Evolutionary conservation across 2,797 vertebrate species (phyloP).

Genomic region (Gallinago nigripennis): DNA sequence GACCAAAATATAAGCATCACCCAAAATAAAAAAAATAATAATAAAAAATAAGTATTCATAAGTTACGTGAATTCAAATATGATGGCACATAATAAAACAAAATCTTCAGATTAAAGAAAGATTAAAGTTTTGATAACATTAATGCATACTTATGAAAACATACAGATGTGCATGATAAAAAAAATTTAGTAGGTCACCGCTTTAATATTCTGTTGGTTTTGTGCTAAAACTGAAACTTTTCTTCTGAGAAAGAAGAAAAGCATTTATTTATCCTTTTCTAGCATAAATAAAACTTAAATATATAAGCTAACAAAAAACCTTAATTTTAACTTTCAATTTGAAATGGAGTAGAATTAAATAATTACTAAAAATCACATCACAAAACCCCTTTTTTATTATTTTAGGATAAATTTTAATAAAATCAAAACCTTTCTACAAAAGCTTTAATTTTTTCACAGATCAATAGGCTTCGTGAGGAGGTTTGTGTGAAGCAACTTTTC

Average conservation of each 20-base stretch:
- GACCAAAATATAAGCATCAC: fast-evolving
- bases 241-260: background rate
- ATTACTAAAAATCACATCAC: background rate
- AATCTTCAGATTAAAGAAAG: fast-evolving
- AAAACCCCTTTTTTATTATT: background rate
- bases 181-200: background rate
- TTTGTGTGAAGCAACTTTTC: background rate
- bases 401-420: background rate
- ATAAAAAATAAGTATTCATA: background rate
- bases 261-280: background rate
- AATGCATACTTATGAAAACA: background rate
- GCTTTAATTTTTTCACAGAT: fast-evolving
- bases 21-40: background rate
- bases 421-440: background rate
- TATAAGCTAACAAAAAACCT: background rate
- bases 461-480: background rate
- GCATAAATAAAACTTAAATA: background rate
- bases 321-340: background rate
- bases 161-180: background rate
- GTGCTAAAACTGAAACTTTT: background rate
- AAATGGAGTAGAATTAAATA: background rate
- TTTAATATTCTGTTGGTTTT: background rate
- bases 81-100: background rate
- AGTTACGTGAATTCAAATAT: background rate
- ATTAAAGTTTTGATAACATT: background rate